Evolutionary conservation across 2,113 vertebrate species (phyloP), one percentile per base, ranked within the genome.

Genomic region (Platichthys stellatus): DNA sequence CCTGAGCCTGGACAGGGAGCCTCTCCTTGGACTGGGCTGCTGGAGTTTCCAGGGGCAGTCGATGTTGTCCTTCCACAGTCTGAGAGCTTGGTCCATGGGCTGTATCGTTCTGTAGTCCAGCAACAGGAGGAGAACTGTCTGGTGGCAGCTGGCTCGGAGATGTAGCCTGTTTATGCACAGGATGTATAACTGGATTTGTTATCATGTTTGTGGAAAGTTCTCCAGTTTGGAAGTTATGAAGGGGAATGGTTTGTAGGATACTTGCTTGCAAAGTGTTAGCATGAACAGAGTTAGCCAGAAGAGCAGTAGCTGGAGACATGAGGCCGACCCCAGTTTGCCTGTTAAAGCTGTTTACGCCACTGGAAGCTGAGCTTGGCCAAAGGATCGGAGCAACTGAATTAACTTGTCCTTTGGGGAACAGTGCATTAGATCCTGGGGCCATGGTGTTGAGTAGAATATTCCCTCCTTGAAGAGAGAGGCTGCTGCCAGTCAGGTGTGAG

Each of bases 391-490:
- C 57, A 14, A 67, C 0, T 1, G 75, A 28, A 62, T 51, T 70
- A 24, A 45, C 49, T 18, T 60, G 63, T 26, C 57, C 59, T 23
- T 38, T 57, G 2, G 80, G 62, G 17, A 88, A 17, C 21, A 71
- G n/a, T 4, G 49, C 1, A n/a, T 61, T 79, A 18, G 83, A 47
- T 43, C 56, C 65, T 43, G 71, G 45, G 12, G 63, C 6, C 0
- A 35, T 3, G 10, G 35, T 21, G 58, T 38, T 86, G n/a, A 81
- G 78, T 11, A 84, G 10, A 0, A 65, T 20, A 24, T 69, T 82
- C 2, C 85, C 86, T 53, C 66, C 76, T 61, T 78, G 88, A 18
- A 84, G 78, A 59, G 83, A 80, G 20, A 85, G 53, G n/a, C 54
- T 72, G 72, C 78, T 84, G 47, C 47, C 47, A 18, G 17, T 3